Evolutionary conservation across 2,888 invertebrate genomes (phyloP).

Genomic region (Trilocha varians): DNA sequence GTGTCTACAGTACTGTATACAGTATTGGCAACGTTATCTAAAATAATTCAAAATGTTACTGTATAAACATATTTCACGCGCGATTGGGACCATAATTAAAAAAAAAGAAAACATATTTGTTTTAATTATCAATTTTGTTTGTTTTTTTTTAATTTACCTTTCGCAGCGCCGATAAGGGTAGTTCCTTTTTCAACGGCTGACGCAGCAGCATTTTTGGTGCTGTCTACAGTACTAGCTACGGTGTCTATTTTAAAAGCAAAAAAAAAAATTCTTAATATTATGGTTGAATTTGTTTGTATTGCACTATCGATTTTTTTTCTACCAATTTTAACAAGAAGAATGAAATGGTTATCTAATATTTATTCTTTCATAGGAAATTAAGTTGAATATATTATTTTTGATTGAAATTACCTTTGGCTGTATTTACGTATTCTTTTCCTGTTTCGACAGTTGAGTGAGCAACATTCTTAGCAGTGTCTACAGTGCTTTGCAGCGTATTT

Average conservation of each 20-base stretch:
- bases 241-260: conserved; percentile 37
- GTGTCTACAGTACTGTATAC: conserved; percentile 19
- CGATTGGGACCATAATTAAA: too few relatives aligned
- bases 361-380: too few relatives aligned
- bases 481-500: conserved; percentile 27
- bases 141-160: conserved; percentile 24
- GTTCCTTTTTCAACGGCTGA: conserved; percentile 38
- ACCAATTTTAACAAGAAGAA: too few relatives aligned
- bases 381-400: neutral
- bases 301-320: too few relatives aligned
- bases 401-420: conserved; percentile 41
- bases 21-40: conserved; percentile 7
- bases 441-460: conserved; percentile 49
- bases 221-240: conserved; percentile 50
- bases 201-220: conserved; percentile 40
- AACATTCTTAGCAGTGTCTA: conserved; percentile 45
- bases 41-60: too few relatives aligned
- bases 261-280: too few relatives aligned
- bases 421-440: conserved; percentile 40
- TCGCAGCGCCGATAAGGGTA: conserved; percentile 25
- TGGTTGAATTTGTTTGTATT: too few relatives aligned
- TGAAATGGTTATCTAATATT: too few relatives aligned
- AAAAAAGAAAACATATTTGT: too few relatives aligned
- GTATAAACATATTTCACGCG: too few relatives aligned
- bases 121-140: too few relatives aligned